A percentile compares a stretch with the other conserved stretches of the same genome.
These are phyloP conservation scores for Drosophila tsacasi DNA, from an alignment of 1,140 invertebrate species.

Conservation along the genomic window DNA sequence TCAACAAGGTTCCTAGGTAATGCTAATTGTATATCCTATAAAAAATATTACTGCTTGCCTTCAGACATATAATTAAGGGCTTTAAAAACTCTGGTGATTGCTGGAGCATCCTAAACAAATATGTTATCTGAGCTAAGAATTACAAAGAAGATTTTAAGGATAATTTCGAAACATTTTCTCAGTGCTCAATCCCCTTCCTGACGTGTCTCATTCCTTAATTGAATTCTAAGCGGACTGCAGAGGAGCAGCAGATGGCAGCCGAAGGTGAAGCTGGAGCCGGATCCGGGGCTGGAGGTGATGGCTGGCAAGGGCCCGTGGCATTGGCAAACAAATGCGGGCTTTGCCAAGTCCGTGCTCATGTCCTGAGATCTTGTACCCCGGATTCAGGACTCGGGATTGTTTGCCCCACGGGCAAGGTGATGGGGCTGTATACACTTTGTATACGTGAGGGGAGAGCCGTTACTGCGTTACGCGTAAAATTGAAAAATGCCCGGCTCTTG, in stretches of 20 bases:
- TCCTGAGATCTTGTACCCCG: conserved; percentile 47
- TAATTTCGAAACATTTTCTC: conserved; percentile 7
- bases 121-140: background rate
- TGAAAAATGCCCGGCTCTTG: conserved; percentile 57
- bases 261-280: conserved; percentile 8
- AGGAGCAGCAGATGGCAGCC: conserved; percentile 31
- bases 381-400: conserved; percentile 35
- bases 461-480: conserved; percentile 55
- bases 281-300: conserved; percentile 34
- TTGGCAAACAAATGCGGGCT: conserved; percentile 66
- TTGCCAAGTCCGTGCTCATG: conserved; percentile 50
- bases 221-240: conserved; percentile 65
- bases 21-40: background rate
- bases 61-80: no score
- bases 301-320: conserved; percentile 46
- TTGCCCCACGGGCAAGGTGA: conserved; percentile 37
- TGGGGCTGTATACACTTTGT: background rate
- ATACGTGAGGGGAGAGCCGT: conserved; percentile 2
- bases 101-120: background rate
- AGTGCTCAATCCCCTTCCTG: conserved; percentile 2
- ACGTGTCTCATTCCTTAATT: conserved; percentile 43
- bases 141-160: background rate
- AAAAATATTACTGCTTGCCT: background rate
- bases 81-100: background rate
- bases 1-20: background rate